phyloP scores from a whole-genome alignment of 2,797 vertebrate genomes.

The Fundulus diaphanus region DNA sequence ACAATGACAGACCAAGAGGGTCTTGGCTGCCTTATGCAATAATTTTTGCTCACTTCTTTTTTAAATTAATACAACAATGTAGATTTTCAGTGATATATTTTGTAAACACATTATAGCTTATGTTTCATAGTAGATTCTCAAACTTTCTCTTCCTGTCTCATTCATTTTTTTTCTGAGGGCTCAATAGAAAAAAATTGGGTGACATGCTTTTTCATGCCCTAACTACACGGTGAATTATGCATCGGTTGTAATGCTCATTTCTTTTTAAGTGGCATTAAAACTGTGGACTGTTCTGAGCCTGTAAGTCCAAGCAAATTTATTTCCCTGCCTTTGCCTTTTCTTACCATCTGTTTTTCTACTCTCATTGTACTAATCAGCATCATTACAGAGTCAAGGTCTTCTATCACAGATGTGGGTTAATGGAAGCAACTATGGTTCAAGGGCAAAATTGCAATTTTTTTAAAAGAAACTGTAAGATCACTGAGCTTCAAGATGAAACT shows the following conservation, averaged over 20 bases:
- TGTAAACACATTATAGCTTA: background rate
- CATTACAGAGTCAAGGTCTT: slow-evolving; percentile 59
- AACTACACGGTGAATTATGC: slow-evolving; percentile 73
- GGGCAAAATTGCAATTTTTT: slow-evolving; percentile 37
- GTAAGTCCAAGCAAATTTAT: slow-evolving; percentile 24
- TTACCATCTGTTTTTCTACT: slow-evolving; percentile 27
- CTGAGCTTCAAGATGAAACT: slow-evolving; percentile 46
- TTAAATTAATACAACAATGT: slow-evolving; percentile 19
- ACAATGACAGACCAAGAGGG: background rate
- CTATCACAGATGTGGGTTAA: slow-evolving; percentile 36
- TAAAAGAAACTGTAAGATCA: slow-evolving; percentile 55
- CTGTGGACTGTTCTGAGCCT: slow-evolving; percentile 27
- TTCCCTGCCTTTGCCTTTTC: slow-evolving; percentile 11
- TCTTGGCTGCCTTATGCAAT: slow-evolving; percentile 33
- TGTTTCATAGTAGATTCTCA: slow-evolving; percentile 7
- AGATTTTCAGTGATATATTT: slow-evolving; percentile 12
- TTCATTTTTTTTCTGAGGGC: slow-evolving; percentile 6
- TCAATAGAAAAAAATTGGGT: slow-evolving; percentile 13
- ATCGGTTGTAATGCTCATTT: slow-evolving; percentile 69
- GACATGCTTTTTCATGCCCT: slow-evolving; percentile 57
- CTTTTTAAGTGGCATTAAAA: slow-evolving; percentile 60
- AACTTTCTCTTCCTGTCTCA: background rate
- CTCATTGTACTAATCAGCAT: slow-evolving; percentile 40
- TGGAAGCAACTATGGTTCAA: slow-evolving; percentile 52
- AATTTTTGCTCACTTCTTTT: background rate